Evolutionary conservation across 1,140 invertebrate genomes (phyloP).

Genomic region (Contarinia nasturtii): DNA sequence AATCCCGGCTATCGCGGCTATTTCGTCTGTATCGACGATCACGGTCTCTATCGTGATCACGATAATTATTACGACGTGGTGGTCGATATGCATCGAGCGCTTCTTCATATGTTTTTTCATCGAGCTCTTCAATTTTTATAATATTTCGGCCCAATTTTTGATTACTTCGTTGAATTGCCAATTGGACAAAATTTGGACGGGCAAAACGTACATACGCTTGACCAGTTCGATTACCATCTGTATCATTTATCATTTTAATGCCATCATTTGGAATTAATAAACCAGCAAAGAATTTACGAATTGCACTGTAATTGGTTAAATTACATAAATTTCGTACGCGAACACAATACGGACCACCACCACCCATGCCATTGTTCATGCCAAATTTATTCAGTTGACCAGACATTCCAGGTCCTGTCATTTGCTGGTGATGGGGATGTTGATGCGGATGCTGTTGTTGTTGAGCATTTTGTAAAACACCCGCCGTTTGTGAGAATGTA

Average conservation of each 20-base stretch:
- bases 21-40: conserved; percentile 15
- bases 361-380: no score
- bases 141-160: conserved; percentile 35
- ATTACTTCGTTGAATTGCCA: conserved; percentile 41
- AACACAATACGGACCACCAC: conserved; percentile 28
- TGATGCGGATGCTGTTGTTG: no score
- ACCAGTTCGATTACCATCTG: conserved; percentile 55
- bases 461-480: no score
- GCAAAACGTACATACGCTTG: conserved; percentile 62
- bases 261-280: conserved; percentile 62
- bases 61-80: conserved; percentile 8
- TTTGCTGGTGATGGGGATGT: no score
- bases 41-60: conserved; percentile 14
- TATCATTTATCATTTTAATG: conserved; percentile 68
- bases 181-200: conserved; percentile 40
- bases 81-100: conserved; percentile 40
- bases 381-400: no score
- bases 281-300: conserved; percentile 60
- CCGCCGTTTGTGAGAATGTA: no score
- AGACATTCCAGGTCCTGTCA: no score
- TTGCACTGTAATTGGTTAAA: conserved; percentile 51
- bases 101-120: conserved; percentile 41
- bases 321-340: conserved; percentile 46
- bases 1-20: conserved; percentile 1
- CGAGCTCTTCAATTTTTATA: conserved; percentile 36